Conservation (phyloP, 1,140 invertebrate species). For the Tyrophagus putrescentiae region DNA sequence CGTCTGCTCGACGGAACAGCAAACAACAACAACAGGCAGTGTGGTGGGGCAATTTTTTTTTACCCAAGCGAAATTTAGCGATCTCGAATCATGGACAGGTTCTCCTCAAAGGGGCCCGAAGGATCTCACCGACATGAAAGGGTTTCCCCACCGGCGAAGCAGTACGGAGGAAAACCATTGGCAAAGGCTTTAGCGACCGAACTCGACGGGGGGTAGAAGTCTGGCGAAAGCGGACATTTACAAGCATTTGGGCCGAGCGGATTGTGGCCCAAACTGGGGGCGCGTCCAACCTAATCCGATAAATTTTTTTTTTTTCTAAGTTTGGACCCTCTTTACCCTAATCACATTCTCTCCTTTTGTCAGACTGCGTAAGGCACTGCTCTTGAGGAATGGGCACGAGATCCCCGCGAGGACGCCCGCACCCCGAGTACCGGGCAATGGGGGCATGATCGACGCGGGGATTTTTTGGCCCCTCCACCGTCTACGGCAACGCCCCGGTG, state of each 20-base stretch:
- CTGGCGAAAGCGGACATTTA: conserved; percentile 65
- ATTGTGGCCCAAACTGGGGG: conserved; percentile 63
- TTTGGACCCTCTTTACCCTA: not conserved
- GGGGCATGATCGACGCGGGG: conserved; percentile 88
- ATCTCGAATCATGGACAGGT: too few species aligned
- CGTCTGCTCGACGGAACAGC: too few species aligned
- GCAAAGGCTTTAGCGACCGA: conserved; percentile 61
- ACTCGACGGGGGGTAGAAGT: conserved; percentile 80
- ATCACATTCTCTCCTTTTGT: conserved; percentile 25
- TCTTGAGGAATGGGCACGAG: conserved; percentile 77
- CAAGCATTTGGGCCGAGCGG: conserved; percentile 72
- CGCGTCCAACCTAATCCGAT: conserved; percentile 84
- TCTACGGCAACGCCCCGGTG: conserved; percentile 74
- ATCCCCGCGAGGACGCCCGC: conserved; percentile 48
- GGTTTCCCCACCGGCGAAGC: conserved; percentile 17
- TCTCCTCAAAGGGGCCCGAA: too few species aligned
- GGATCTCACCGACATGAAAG: too few species aligned
- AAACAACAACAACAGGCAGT: too few species aligned
- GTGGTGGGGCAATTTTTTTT: too few species aligned
- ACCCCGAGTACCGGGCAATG: conserved; percentile 71
- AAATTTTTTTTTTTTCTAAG: conserved; percentile 32
- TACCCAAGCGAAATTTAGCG: too few species aligned
- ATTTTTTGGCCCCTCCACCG: conserved; percentile 70
- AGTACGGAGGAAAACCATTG: conserved; percentile 18
- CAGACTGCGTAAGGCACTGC: conserved; percentile 79